Conservation (phyloP, 2,888 invertebrate genomes). For the Eueremaeus valkanovi region DNA sequence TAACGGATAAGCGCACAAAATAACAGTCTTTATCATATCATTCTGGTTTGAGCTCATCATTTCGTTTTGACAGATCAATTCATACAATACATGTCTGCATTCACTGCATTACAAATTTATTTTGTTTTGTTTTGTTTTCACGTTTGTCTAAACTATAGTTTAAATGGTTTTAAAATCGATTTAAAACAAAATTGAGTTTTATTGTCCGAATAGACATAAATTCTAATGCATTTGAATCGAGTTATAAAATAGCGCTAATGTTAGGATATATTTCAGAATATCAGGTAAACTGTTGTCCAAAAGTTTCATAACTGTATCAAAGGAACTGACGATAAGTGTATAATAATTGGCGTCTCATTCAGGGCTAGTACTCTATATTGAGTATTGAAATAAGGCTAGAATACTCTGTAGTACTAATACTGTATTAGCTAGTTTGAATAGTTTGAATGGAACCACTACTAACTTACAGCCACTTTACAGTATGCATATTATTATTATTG, state of each 20-base stretch:
- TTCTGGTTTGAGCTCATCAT: background rate
- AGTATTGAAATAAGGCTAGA: no score
- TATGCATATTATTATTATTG: conserved; percentile 23
- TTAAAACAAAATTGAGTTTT: background rate
- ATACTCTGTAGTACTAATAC: no score
- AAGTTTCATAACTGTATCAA: no score
- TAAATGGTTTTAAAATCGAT: background rate
- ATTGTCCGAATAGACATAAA: background rate
- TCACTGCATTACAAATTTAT: background rate
- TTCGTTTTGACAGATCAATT: background rate
- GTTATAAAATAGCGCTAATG: no score
- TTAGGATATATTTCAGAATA: no score
- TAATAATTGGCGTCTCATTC: background rate
- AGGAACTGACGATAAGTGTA: no score
- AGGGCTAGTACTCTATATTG: no score
- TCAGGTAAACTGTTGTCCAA: no score
- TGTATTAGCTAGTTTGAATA: no score
- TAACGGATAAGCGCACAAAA: conserved; percentile 7
- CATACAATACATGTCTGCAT: background rate
- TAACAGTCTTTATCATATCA: conserved; percentile 24
- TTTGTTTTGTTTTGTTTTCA: background rate
- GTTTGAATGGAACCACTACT: background rate
- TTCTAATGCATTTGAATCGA: no score
- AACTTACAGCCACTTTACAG: background rate
- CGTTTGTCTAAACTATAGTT: background rate